Base-by-base conservation (phyloP, 2,888 invertebrate genomes). In the Phymatocera aterrima region DNA sequence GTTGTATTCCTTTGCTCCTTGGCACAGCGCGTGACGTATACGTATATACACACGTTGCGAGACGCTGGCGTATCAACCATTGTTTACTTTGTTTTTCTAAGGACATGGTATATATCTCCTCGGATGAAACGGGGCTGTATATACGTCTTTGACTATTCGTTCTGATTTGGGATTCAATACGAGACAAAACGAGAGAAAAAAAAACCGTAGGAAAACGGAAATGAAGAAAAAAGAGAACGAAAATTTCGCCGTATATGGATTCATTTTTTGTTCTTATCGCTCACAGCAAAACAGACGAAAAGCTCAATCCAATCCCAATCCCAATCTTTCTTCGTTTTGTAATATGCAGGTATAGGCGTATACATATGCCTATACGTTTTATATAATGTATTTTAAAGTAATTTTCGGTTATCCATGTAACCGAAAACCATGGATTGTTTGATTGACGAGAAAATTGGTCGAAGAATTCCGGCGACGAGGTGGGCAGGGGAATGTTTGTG, bases 81-180 rank as follows among this genome's bases (percentile, higher is more conserved):
- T 68, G 68, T 68, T 40, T 68, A 28, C 43, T n/a, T n/a, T n/a
- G 46, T 46, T 10, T 40, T 68, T 68, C 68, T 43, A 46, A 68
- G 46, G 68, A 60, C 24, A 8, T 57, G 4, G 8, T 40, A 57
- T 57, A 57, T 57, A 57, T 57, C 12, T 28, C 28, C 28, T 28
- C 15, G 28, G 57, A 28, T 21, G 57, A 57, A 28, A 8, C 28
- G 0, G 12, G 57, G 15, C 12, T 57, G 28, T 57, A n/a, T n/a
- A n/a, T n/a, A n/a, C n/a, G 28, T 57, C 57, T 15, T 24, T 15
- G 57, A 57, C 21, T 10, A 57, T 57, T 57, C 15, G 12, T 57
- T 4, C 28, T 21, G 57, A 51, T 51, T 51, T 21, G 57, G 57
- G 21, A 12, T 57, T 57, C 12, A 57, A 18, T 57, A 57, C n/a